Percentiles rank a stretch among this genome's conserved stretches.
These are phyloP conservation scores for Diploscapter pachys DNA, from an alignment of 1,140 invertebrate species.

Conservation along the genomic window DNA sequence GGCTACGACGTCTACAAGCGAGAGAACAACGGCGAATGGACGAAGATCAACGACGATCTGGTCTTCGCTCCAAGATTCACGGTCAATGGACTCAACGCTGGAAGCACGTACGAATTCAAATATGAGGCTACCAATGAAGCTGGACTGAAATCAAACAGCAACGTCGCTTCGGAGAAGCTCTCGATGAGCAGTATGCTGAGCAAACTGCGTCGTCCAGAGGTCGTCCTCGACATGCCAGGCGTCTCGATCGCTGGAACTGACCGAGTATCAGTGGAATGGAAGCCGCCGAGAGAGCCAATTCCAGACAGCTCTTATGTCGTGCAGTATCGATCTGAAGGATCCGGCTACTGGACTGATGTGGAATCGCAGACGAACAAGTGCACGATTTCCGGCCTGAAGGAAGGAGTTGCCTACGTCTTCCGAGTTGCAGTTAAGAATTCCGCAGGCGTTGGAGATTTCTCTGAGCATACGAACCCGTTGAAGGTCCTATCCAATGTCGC, in stretches of 20 bases:
- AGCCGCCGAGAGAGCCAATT: slow-evolving; percentile 34
- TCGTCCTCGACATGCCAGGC: slow-evolving; percentile 23
- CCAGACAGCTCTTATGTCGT: slow-evolving; percentile 25
- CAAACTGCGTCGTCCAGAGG: too few species aligned
- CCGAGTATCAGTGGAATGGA: slow-evolving; percentile 43
- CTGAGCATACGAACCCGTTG: slow-evolving; percentile 42
- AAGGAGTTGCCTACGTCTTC: slow-evolving; percentile 53
- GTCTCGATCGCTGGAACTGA: slow-evolving; percentile 46
- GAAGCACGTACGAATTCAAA: slow-evolving; percentile 90
- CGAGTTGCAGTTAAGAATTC: slow-evolving; percentile 31
- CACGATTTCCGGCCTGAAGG: slow-evolving; percentile 47
- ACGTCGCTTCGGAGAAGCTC: slow-evolving; percentile 45
- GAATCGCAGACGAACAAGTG: slow-evolving; percentile 3
- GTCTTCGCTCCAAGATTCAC: slow-evolving; percentile 82
- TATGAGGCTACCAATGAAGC: slow-evolving; percentile 88
- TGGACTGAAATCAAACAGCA: slow-evolving; percentile 72
- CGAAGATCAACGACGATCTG: slow-evolving; percentile 69
- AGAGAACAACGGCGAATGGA: slow-evolving; percentile 67
- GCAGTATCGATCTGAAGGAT: slow-evolving; percentile 54
- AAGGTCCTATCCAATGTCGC: slow-evolving; percentile 37
- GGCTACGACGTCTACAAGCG: slow-evolving; percentile 95
- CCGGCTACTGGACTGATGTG: slow-evolving; percentile 49
- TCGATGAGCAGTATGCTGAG: not conserved
- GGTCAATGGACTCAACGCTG: slow-evolving; percentile 79
- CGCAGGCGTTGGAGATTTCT: slow-evolving; percentile 46